Base-by-base conservation (phyloP, 2,888 invertebrate species). In the Patella caerulea region DNA sequence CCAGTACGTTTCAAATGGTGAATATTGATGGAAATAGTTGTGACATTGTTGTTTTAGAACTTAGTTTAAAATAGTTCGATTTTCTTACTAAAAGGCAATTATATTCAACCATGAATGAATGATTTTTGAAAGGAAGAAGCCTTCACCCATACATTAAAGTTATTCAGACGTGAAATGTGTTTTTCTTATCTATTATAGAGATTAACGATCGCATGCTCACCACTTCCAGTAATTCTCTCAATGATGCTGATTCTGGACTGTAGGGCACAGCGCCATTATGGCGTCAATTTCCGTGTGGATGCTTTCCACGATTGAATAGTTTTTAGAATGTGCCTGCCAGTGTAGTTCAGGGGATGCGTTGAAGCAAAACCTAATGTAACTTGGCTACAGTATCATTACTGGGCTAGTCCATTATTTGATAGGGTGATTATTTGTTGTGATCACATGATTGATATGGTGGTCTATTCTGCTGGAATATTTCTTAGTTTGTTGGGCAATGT, bases 381-480 rank as follows among this genome's bases (percentile, higher is more conserved):
- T 75, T 54, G 75, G 75, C 71, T 70, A 75, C 75, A 69, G 55
- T 70, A 55, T 75, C 71, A 75, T 75, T 75, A 65, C 65, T 65
- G 19, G 19, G 65, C 19, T 12, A 65, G 65, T 65, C 24, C 65
- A 65, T 45, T 45, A 45, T 45, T 9, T 45, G 3, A 45, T 9
- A 9, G 9, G 45, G 45, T 45, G 45, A 45, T 45, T 45, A 45
- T 45, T 45, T 45, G 9, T 45, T 45, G 9, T 45, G 34, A 34
- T 34, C 34, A 34, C 34, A 34, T 34, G 34, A 34, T 5, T 34
- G 5, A 34, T 34, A 34, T 34, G 34, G 5, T 0, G 34, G 34
- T 34, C 34, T 34, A 7, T 34, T 34, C 29, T 29, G 29, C 29
- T 29, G 2, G 2, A 29, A 29, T 29, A 29, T 2, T 29, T 29